phyloP scores from a whole-genome alignment of 1,140 invertebrate genomes.

The Agrypnia vestita region DNA sequence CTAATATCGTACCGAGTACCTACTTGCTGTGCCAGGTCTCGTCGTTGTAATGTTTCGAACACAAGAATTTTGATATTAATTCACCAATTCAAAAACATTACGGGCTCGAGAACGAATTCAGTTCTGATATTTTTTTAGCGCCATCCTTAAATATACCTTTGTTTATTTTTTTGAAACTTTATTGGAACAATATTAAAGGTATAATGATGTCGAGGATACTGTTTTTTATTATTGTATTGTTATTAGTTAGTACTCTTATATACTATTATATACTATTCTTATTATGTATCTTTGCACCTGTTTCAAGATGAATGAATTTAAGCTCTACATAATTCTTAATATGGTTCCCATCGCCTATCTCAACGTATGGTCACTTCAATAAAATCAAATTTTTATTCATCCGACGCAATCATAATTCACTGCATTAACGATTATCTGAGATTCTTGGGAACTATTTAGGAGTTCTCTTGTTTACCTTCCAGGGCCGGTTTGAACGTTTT shows the following conservation, averaged over 20 bases:
- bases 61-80: too few relatives aligned
- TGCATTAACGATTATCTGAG: constrained; percentile 24
- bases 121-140: not conserved
- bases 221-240: too few relatives aligned
- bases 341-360: not conserved
- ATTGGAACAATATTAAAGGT: too few relatives aligned
- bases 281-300: not conserved
- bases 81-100: too few relatives aligned
- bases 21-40: too few relatives aligned
- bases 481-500: not conserved
- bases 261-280: too few relatives aligned
- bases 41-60: too few relatives aligned
- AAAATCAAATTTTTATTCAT: constrained; percentile 1
- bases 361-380: not conserved
- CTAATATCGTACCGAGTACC: too few relatives aligned
- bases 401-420: constrained; percentile 31
- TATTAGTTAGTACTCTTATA: too few relatives aligned
- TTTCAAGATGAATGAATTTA: not conserved
- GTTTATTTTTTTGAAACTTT: not conserved
- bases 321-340: not conserved
- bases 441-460: constrained; percentile 14
- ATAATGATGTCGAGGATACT: too few relatives aligned
- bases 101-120: not conserved
- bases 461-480: not conserved
- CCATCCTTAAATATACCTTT: not conserved